Base-by-base conservation (phyloP, 2,888 invertebrate genomes). In the Venustoraphidia nigricollis region DNA sequence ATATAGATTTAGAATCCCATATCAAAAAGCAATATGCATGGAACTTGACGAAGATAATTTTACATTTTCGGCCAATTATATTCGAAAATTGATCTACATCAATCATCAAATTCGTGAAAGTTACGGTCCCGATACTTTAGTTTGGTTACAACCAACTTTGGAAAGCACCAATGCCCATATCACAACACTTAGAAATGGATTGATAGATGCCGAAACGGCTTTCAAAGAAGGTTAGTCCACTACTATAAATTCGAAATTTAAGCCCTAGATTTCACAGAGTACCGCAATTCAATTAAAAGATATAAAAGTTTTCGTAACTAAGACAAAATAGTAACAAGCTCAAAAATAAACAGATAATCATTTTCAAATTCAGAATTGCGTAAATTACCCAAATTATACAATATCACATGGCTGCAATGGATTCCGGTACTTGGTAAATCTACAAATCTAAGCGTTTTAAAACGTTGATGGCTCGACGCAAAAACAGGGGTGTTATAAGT, bases 41-140 rank as follows among this genome's bases (percentile, higher is more conserved):
- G 77, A 79, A 57, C 57, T 79, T 3, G 58, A 61, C 48, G 79
- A 78, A 58, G 57, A 66, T 1, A 74, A 73, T 0, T 73, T 64
- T 51, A 46, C 50, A 1, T 70, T 71, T 50, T 68, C 77, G 0
- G 68, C 72, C 0, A 61, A 62, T 37, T 77, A 72, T 55, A 56
- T 80, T 1, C 65, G 64, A 54, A 70, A 75, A 53, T 62, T 81
- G 1, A 66, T 79, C 14, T 68, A 74, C 17, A 69, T 75, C 34
- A 77, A 79, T 51, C 63, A 70, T 9, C 67, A 71, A 52, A 60
- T 72, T 1, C 59, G 72, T 3, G 62, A 63, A 0, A 64, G 69
- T 44, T 71, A 72, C 45, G 77, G 75, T 0, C 70, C 72, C 3
- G 73, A 72, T 0, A 72, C 74, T 10, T 64, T 69, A 0, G 62